phyloP scores from a whole-genome alignment of 2,113 vertebrate species.

The Semicossyphus pulcher region DNA sequence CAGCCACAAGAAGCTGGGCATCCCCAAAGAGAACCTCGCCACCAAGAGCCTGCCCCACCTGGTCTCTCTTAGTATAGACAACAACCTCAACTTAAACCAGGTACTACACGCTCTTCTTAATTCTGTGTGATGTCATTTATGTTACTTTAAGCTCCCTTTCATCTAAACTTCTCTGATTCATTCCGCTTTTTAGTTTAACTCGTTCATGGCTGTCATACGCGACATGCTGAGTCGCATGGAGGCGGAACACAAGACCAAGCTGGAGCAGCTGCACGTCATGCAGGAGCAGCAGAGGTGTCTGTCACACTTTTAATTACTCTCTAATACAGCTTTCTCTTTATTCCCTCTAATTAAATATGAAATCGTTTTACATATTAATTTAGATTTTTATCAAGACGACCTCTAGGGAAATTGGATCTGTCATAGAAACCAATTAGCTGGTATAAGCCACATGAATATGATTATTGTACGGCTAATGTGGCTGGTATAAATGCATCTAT shows the following conservation, averaged over 20 bases:
- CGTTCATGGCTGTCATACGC: slow-evolving; percentile 96
- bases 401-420: background rate
- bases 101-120: slow-evolving; percentile 67
- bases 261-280: slow-evolving; percentile 97
- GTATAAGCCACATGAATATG: slow-evolving; percentile 7
- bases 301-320: background rate
- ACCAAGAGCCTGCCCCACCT: slow-evolving; percentile 94
- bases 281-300: slow-evolving; percentile 97
- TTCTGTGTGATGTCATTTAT: too few species aligned
- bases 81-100: slow-evolving; percentile 98
- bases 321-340: background rate
- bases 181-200: slow-evolving; percentile 89
- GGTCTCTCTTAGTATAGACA: slow-evolving; percentile 96
- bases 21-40: slow-evolving; percentile 97
- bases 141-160: background rate
- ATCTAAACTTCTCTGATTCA: background rate
- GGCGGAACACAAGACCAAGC: slow-evolving; percentile 95
- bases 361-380: slow-evolving; percentile 20
- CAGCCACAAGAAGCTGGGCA: slow-evolving; percentile 97
- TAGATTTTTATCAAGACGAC: background rate
- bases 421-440: background rate
- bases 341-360: background rate
- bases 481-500: background rate
- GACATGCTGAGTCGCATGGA: slow-evolving; percentile 97
- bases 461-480: background rate